These are phyloP conservation scores for Phyllotreta striolata DNA, from an alignment of 2,888 invertebrate species.

Conservation along the genomic window DNA sequence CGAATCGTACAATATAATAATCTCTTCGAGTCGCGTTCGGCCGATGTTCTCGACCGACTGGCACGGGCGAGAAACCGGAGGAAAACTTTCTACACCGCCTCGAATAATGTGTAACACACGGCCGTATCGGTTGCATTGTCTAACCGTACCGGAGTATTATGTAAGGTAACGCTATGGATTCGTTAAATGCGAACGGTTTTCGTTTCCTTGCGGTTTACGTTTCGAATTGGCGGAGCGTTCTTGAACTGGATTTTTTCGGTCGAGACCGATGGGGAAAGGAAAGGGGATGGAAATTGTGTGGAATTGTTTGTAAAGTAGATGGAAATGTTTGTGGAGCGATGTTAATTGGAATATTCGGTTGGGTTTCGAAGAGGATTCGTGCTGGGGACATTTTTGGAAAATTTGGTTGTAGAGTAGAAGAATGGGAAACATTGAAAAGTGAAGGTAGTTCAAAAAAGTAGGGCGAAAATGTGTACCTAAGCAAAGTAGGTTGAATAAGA, in stretches of 20 bases:
- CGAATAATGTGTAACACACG: constrained; percentile 34
- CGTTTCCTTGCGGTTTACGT: constrained; percentile 41
- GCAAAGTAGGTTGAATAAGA: too few relatives aligned
- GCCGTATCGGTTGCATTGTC: constrained; percentile 38
- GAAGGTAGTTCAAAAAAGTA: too few relatives aligned
- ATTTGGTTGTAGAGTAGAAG: too few relatives aligned
- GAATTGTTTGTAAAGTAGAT: too few relatives aligned
- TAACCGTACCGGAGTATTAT: constrained; percentile 29
- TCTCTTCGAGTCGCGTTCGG: background rate
- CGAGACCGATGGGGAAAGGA: constrained; percentile 13
- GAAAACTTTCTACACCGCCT: constrained; percentile 40
- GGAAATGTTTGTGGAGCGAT: too few relatives aligned
- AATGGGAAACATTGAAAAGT: too few relatives aligned
- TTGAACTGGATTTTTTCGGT: constrained; percentile 33
- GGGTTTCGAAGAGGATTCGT: too few relatives aligned
- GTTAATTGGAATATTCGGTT: too few relatives aligned
- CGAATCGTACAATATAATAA: constrained; percentile 24
- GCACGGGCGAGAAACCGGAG: constrained; percentile 34
- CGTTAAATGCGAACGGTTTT: constrained; percentile 35
- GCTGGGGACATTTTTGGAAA: too few relatives aligned
- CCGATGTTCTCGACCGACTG: too few relatives aligned
- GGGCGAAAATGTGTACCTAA: too few relatives aligned
- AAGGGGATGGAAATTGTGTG: background rate
- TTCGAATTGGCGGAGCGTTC: constrained; percentile 24
- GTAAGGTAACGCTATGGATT: constrained; percentile 40